Conservation (phyloP, 2,888 invertebrate species). For the Malacosoma neustria region DNA sequence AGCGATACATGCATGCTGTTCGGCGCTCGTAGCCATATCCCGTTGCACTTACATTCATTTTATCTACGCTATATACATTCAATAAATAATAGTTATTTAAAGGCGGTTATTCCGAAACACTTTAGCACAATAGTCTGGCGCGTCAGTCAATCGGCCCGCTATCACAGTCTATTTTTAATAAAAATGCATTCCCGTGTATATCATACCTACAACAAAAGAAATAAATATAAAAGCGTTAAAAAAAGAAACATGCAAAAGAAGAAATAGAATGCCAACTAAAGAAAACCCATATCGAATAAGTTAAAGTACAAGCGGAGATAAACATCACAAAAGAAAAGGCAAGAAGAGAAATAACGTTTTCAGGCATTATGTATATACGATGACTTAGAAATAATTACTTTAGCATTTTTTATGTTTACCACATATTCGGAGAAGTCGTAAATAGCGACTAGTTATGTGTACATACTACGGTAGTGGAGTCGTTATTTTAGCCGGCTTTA, state of each 20-base stretch:
- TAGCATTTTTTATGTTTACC: too few relatives aligned
- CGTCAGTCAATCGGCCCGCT: constrained; percentile 42
- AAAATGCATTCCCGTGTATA: constrained; percentile 61
- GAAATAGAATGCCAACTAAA: constrained; percentile 19
- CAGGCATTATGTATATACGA: too few relatives aligned
- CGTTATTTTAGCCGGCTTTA: too few relatives aligned
- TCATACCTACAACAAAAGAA: constrained; percentile 71
- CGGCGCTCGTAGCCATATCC: constrained; percentile 23
- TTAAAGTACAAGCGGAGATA: too few relatives aligned
- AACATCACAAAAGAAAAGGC: too few relatives aligned
- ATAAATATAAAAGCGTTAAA: constrained; percentile 58
- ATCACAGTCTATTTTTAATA: constrained; percentile 68
- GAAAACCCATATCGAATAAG: too few relatives aligned
- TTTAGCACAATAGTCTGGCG: constrained; percentile 44
- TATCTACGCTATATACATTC: constrained; percentile 35
- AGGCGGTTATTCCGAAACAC: constrained; percentile 45
- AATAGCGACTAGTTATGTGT: too few relatives aligned
- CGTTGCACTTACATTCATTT: constrained; percentile 22
- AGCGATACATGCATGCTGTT: constrained; percentile 61
- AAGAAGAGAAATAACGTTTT: too few relatives aligned
- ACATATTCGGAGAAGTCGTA: too few relatives aligned
- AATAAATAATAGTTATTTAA: constrained; percentile 40
- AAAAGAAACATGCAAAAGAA: constrained; percentile 44
- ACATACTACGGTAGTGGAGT: too few relatives aligned
- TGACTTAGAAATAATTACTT: too few relatives aligned